These are phyloP conservation scores for Sebastes goodei DNA, from an alignment of 2,797 vertebrate genomes.

Conservation along the genomic window DNA sequence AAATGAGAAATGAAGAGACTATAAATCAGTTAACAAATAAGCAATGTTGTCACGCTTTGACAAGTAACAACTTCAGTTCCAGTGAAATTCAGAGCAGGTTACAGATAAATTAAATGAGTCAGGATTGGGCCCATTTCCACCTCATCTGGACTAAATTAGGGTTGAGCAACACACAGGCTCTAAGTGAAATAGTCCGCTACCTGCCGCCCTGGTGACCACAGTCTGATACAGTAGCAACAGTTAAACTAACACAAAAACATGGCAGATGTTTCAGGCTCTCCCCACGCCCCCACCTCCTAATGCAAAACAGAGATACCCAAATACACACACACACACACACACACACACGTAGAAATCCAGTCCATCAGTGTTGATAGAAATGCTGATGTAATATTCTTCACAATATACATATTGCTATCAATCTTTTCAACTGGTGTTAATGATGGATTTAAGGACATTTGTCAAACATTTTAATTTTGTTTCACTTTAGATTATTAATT, in stretches of 20 bases:
- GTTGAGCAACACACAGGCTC: constrained; percentile 73
- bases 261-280: constrained; percentile 75
- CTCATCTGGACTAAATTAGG: constrained; percentile 85
- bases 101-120: constrained; percentile 74
- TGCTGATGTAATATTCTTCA: constrained; percentile 11
- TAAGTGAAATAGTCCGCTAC: constrained; percentile 80
- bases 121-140: constrained; percentile 75
- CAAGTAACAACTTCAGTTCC: constrained; percentile 53
- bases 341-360: constrained; percentile 35
- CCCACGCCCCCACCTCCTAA: constrained; percentile 60
- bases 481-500: constrained; percentile 2
- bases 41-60: constrained; percentile 42
- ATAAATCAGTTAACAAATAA: constrained; percentile 33
- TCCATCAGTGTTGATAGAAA: constrained; percentile 34
- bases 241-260: constrained; percentile 84
- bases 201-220: constrained; percentile 81
- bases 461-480: constrained; percentile 8
- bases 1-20: constrained; percentile 21
- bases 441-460: constrained; percentile 9
- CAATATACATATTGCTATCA: constrained; percentile 13
- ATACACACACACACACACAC: constrained; percentile 17
- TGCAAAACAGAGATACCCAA: constrained; percentile 76
- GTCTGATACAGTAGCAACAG: constrained; percentile 83
- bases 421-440: constrained; percentile 20
- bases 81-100: constrained; percentile 57